Base-by-base conservation (phyloP, 2,888 invertebrate species). In the Drosophila mettleri region DNA sequence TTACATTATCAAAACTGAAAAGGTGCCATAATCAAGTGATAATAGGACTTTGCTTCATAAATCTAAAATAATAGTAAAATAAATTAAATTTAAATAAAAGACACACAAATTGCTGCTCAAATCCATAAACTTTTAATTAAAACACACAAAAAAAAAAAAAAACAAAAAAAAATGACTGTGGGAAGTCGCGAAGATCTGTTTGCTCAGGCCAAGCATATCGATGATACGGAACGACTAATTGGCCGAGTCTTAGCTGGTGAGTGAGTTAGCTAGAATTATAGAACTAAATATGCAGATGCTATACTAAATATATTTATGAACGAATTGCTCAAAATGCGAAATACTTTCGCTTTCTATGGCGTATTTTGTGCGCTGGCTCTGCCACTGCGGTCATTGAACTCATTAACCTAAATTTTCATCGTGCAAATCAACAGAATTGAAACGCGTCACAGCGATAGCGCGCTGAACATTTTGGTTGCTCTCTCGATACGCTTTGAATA, bases 241-340 rank as follows among this genome's bases (percentile, higher is more conserved):
- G 92, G 91, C 51, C 83, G 92, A 53, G 92, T 92, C 36, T 69
- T 92, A 72, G 92, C 92, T 86, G 92, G 92, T 92, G 79, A 91
- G 91, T 90, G 20, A 29, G 43, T n/a, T 12, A 16, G 6, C 14
- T 14, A 49, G 33, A 33, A 48, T 33, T 20, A n/a, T 31, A n/a
- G 18, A 48, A 33, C 48, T 48, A 18, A 29, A 3, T 31, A 16
- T 27, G 14, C 14, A 29, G n/a, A n/a, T n/a, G n/a, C n/a, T n/a
- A n/a, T n/a, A n/a, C n/a, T 49, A 22, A 36, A 8, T 31, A 12
- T 12, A 31, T 31, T 31, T 3, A 29, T 59, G 43, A 48, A 38
- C 12, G 6, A 14, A 46, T 57, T 55, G 29, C 38, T 52, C 53
- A 24, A 39, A 46, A 36, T 18, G n/a, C 10, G 16, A 54, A 43